These are phyloP conservation scores for Cyclina sinensis DNA, from an alignment of 1,140 invertebrate genomes.

Conservation along the genomic window DNA sequence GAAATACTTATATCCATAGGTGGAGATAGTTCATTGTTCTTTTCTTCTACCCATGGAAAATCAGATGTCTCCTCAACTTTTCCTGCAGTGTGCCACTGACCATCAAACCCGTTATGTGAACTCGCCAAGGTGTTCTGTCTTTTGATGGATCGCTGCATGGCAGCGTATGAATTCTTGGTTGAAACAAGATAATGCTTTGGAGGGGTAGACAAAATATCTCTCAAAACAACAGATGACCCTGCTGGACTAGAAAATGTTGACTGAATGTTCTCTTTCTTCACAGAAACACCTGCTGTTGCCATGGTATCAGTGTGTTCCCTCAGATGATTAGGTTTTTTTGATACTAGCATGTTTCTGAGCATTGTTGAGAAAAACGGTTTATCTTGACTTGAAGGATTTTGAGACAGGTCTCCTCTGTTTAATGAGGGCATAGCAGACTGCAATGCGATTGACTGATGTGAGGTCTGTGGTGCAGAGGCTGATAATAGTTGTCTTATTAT, in stretches of 20 bases:
- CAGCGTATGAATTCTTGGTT: slow-evolving; percentile 9
- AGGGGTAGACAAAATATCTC: slow-evolving; percentile 14
- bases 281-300: not conserved
- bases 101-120: not conserved
- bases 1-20: not conserved
- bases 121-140: not conserved
- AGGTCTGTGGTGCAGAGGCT: not conserved
- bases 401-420: not conserved
- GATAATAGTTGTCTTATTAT: not conserved
- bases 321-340: no score
- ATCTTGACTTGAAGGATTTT: not conserved
- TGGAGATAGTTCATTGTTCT: not conserved
- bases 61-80: not conserved
- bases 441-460: not conserved
- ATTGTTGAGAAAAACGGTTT: not conserved
- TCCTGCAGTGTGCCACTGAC: not conserved
- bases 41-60: not conserved
- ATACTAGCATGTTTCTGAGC: not conserved
- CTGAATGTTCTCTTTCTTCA: not conserved
- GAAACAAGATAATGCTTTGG: slow-evolving; percentile 19
- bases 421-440: not conserved
- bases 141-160: slow-evolving; percentile 1
- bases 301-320: not conserved
- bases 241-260: not conserved
- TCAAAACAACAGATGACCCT: not conserved